These are phyloP conservation scores for Amphimedon queenslandica DNA, from an alignment of 37 sponge, comb jelly and placozoan species.

Conservation along the genomic window DNA sequence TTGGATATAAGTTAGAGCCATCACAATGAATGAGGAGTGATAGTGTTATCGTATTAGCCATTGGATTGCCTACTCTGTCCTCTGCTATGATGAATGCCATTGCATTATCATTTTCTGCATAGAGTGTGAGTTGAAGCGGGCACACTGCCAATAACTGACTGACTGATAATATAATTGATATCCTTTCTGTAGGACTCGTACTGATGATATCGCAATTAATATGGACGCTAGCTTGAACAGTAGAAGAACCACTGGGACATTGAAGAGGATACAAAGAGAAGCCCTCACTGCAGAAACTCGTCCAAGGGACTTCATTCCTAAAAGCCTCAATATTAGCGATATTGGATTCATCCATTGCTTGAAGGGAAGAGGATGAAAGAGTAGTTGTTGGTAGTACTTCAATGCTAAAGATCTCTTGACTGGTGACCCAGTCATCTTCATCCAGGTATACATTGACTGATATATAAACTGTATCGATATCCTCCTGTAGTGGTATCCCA, in stretches of 20 bases:
- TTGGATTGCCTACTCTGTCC: too few relatives aligned
- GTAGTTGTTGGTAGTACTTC: not conserved
- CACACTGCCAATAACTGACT: not conserved
- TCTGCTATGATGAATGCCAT: too few relatives aligned
- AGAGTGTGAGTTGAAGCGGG: not conserved
- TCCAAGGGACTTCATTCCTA: not conserved
- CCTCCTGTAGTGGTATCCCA: conserved; percentile 26
- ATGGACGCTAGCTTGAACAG: not conserved
- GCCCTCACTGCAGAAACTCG: not conserved
- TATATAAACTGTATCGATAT: conserved; percentile 22
- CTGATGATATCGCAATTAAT: not conserved
- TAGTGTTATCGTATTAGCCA: too few relatives aligned
- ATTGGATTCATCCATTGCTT: not conserved
- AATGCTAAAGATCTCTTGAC: not conserved
- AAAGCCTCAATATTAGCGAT: not conserved
- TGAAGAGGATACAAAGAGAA: not conserved
- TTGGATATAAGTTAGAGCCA: too few relatives aligned
- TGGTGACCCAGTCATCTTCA: not conserved
- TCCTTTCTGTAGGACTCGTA: not conserved
- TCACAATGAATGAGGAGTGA: too few relatives aligned
- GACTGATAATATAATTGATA: not conserved
- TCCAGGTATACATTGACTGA: not conserved
- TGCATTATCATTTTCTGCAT: not conserved
- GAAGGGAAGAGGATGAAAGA: not conserved
- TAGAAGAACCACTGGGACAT: not conserved